phyloP scores from a whole-genome alignment of 1,140 invertebrate species.

The Bilobella aurantiaca region DNA sequence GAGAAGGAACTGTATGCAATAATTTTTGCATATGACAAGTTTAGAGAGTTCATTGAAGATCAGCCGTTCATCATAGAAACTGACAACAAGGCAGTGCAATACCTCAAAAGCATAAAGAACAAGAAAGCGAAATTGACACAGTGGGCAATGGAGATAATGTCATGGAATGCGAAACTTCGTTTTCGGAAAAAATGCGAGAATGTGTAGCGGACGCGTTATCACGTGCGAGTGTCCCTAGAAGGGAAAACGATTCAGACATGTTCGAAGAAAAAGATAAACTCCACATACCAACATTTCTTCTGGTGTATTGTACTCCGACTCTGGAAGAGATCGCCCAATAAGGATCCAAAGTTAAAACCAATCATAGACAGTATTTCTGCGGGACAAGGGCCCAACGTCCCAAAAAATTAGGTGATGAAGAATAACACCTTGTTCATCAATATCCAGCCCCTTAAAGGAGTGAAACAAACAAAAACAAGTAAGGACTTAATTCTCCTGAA shows the following conservation, averaged over 20 bases:
- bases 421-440: too few species aligned
- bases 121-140: conserved; percentile 39
- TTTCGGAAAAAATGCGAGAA: conserved; percentile 33
- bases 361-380: too few species aligned
- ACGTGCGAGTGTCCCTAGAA: conserved; percentile 12
- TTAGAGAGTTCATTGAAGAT: conserved; percentile 44
- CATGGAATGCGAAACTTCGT: conserved; percentile 32
- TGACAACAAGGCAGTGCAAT: conserved; percentile 44
- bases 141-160: conserved; percentile 44
- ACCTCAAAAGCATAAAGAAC: conserved; percentile 41
- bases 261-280: too few species aligned
- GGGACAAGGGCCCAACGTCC: too few species aligned
- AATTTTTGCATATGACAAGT: conserved; percentile 41
- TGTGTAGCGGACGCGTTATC: conserved; percentile 21
- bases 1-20: conserved; percentile 38
- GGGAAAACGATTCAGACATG: neutral
- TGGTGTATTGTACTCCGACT: too few species aligned
- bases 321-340: too few species aligned
- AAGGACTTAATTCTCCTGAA: too few species aligned
- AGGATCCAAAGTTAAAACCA: too few species aligned
- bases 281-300: too few species aligned
- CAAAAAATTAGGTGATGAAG: too few species aligned
- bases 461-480: too few species aligned
- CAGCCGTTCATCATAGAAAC: conserved; percentile 44
- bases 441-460: too few species aligned